phyloP scores from a whole-genome alignment of 2,113 vertebrate genomes.

The Ictalurus punctatus region DNA sequence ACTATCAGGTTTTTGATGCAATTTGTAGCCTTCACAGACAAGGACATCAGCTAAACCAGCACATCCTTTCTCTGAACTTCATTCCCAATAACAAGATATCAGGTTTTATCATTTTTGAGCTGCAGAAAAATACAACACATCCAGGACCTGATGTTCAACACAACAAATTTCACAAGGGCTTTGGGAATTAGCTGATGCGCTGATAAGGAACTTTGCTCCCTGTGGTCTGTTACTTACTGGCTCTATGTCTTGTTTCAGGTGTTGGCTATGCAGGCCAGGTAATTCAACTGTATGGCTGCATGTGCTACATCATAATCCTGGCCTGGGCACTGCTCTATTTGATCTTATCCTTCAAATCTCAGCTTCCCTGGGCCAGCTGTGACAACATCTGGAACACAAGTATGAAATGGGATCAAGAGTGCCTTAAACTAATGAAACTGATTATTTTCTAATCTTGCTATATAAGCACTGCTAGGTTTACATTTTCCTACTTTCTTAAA shows the following conservation, averaged over 20 bases:
- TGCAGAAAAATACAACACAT: neutral
- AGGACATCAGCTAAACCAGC: neutral
- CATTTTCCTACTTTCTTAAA: neutral
- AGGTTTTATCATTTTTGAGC: neutral
- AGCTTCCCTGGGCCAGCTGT: slow-evolving; percentile 87
- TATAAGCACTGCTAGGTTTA: neutral
- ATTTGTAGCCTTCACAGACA: neutral
- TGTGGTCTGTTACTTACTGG: neutral
- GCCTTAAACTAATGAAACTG: neutral
- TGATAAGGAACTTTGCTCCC: neutral
- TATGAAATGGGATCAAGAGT: neutral
- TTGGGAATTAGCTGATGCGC: neutral
- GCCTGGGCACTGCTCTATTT: slow-evolving; percentile 90
- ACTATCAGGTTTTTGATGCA: neutral
- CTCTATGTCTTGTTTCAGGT: slow-evolving; percentile 69
- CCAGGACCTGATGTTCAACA: neutral
- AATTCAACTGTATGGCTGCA: slow-evolving; percentile 78
- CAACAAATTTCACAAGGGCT: neutral
- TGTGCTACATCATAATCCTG: slow-evolving; percentile 88
- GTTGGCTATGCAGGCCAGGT: slow-evolving; percentile 84
- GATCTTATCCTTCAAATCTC: slow-evolving; percentile 82
- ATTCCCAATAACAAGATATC: neutral
- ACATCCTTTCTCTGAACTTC: neutral
- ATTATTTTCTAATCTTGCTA: neutral
- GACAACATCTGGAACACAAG: slow-evolving; percentile 89